Evolutionary conservation across 2,888 invertebrate genomes (phyloP), one percentile per base, ranked within the genome.

Genomic region (Augochlorella aurata): DNA sequence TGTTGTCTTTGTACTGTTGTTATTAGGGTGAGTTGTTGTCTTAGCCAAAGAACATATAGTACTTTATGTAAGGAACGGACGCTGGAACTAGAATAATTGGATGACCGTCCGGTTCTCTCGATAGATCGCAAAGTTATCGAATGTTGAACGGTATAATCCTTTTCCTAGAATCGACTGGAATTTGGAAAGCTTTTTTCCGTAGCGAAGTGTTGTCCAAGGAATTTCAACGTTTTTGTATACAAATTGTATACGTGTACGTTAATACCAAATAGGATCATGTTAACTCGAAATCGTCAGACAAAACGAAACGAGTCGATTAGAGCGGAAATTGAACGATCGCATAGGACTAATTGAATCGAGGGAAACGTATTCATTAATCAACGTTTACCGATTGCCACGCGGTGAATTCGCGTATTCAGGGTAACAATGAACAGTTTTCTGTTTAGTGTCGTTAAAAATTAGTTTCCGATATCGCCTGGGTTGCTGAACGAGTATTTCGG

Each of bases 21-120:
- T 81, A 69, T 88, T 79, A 77, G 71, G 29, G 54, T 68, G 68
- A 71, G 61, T 65, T 79, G 80, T 83, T 88, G 67, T 83, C 78
- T 72, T 88, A 85, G 82, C 85, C 83, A 86, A 86, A 88, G 83
- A 85, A 80, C 65, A 66, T 14, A 14, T 80, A 75, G 52, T 71
- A 72, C 45, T 21, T 54, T 70, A 49, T 24, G 10, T 58, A 24
- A 24, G 14, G 76, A 16, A 45, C 21, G 49, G 44, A 69, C 29
- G 61, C 8, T 38, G 10, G 16, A 61, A 68, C 29, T 78, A 81
- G 81, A 7, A 58, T 58, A 58, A 58, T 58, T 81, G 78, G 77
- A 66, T 79, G 69, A 77, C 45, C 47, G 44, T 75, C 75, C 52
- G 12, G 75, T 66, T 75, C 58, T n/a, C 49, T 80, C 71, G 65